Evolutionary conservation across 2,113 vertebrate species (phyloP), one percentile per base, ranked within the genome.

Genomic region (Proteles cristata): DNA sequence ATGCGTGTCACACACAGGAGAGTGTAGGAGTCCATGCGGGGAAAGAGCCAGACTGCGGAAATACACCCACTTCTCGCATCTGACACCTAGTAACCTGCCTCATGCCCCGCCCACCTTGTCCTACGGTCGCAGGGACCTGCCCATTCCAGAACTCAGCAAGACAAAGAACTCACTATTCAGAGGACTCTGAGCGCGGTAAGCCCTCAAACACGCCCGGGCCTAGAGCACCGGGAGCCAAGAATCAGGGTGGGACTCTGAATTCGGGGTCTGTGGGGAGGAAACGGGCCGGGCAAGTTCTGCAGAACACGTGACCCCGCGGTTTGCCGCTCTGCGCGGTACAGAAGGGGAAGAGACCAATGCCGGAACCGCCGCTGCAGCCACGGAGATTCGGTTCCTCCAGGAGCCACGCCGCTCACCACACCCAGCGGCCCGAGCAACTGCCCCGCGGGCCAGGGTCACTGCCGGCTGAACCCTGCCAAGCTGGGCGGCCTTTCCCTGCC

Each of bases 231-330:
- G 82, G 28, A 79, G 81, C 79, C n/a, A 48, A 95, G 91, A 93
- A 88, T 45, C 88, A 31, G 88, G 80, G 90, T 88, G 65, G 61
- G 61, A 96, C 89, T 88, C 76, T 88, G 97, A 96, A 98, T 84
- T 79, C 90, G 86, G 97, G 96, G 92, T 93, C 95, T 96, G 92
- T 66, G 73, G 71, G 91, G 68, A 97, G 94, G 83, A 96, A 98
- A 99, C 98, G 96, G 77, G 98, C 4, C 90, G 81, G 95, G 92
- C 98, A 28, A 82, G 98, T 98, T 97, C 93, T 63, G 91, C 86
- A 35, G 53, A 94, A 87, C 96, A 98, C 88, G 88, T 95, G 86
- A 97, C 93, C 83, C 90, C 87, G 97, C 0, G 94, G 96, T 96
- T 97, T 92, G 89, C 95, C 90, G 92, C 88, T 80, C 85, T 68